These are phyloP conservation scores for Labroides dimidiatus DNA, from an alignment of 2,797 vertebrate species.

Conservation along the genomic window DNA sequence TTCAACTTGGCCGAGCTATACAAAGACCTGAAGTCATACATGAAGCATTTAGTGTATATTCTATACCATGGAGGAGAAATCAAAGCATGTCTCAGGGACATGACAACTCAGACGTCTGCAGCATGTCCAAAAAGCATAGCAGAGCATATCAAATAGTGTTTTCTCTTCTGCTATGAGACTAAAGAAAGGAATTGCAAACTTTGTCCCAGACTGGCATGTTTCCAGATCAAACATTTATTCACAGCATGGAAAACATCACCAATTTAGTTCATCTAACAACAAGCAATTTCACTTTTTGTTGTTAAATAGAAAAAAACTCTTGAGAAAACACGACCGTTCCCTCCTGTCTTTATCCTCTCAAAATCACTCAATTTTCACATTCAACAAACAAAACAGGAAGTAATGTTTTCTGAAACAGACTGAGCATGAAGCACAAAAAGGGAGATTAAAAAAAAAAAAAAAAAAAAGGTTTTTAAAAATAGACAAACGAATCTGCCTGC, in stretches of 20 bases:
- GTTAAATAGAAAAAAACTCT: too few relatives aligned
- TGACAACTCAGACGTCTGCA: background rate
- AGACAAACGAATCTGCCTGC: too few relatives aligned
- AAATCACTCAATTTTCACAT: background rate
- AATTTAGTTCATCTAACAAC: background rate
- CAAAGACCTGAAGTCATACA: slow-evolving; percentile 28
- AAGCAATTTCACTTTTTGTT: too few relatives aligned
- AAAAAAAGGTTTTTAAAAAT: too few relatives aligned
- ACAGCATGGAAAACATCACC: background rate
- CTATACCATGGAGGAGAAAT: background rate
- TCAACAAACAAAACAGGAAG: background rate
- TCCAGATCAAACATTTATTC: background rate
- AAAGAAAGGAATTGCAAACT: background rate
- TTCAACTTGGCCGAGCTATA: slow-evolving; percentile 36
- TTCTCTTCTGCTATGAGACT: background rate
- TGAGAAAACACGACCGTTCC: too few relatives aligned
- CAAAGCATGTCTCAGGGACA: background rate
- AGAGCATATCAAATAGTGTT: background rate
- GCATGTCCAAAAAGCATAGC: background rate
- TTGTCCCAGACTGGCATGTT: background rate
- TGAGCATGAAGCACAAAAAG: background rate
- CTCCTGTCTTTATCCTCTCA: background rate
- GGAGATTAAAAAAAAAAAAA: background rate
- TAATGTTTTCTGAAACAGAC: background rate
- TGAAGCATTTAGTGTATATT: slow-evolving; percentile 25